Percentiles rank a stretch among this genome's conserved stretches.
Evolutionary conservation across 2,113 vertebrate species (phyloP).

Genomic region (Lycaon pictus): DNA sequence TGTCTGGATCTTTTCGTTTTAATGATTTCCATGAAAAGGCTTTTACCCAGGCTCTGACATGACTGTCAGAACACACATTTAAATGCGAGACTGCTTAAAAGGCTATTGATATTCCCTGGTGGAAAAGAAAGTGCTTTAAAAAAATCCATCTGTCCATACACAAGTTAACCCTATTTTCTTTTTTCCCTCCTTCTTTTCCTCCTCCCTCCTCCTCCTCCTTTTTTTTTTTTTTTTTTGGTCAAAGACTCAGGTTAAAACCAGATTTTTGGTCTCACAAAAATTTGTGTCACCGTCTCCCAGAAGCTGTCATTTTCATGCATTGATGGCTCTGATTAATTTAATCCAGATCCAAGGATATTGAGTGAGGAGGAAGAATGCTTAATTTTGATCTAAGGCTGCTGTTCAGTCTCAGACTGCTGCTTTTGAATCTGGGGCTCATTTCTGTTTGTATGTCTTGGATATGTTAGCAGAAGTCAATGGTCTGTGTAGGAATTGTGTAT

Average conservation of each 20-base stretch:
- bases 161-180: conserved; percentile 64
- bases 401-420: neutral
- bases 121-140: conserved; percentile 69
- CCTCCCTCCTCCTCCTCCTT: neutral
- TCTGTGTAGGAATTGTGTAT: neutral
- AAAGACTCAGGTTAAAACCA: conserved; percentile 56
- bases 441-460: conserved; percentile 44
- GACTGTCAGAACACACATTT: conserved; percentile 78
- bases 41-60: conserved; percentile 73
- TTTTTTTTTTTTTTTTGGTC: neutral
- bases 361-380: conserved; percentile 33
- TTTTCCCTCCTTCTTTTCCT: neutral
- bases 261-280: neutral
- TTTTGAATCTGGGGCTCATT: conserved; percentile 56
- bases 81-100: conserved; percentile 77
- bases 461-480: conserved; percentile 41
- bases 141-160: conserved; percentile 71
- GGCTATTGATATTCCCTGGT: conserved; percentile 76
- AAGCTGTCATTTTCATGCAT: conserved; percentile 60
- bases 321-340: neutral
- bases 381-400: conserved; percentile 57
- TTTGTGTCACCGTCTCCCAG: neutral
- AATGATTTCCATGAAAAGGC: conserved; percentile 70
- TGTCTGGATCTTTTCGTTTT: conserved; percentile 79
- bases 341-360: conserved; percentile 16